Evolutionary conservation across 2,797 vertebrate species (phyloP), one percentile per base, ranked within the genome.

Genomic region (Tauraco hartlaubi): DNA sequence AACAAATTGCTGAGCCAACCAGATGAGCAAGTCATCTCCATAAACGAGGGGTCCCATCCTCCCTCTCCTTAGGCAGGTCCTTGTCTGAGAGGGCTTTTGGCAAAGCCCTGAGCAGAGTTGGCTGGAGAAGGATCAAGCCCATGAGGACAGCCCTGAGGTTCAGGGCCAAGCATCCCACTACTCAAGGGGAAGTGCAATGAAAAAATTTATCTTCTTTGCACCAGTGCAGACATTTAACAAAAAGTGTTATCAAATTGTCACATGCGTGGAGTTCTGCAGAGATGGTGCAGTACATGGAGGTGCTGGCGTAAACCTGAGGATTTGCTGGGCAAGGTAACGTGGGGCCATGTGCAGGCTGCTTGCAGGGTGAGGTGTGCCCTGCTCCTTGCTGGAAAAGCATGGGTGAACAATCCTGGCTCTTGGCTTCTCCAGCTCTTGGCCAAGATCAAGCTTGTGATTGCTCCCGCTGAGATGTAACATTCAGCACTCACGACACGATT

Each of bases 1-100:
- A 96, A 87, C 23, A 83, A 88, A 88, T 69, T 51, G 74, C 85
- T 96, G 95, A 91, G 67, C 69, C 79, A 94, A 86, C 69, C 49
- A 88, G 76, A 81, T 73, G 81, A 94, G 75, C 44, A 62, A 69
- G 48, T 88, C 35, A 73, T 56, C 67, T 92, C 83, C 49, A 51
- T 14, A 37, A 95, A 28, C 0, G 0, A 59, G 41, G 63, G 85
- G 64, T 78, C 91, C 66, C 44, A 59, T 44, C 63, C 51, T 90
- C 79, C 44, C 25, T 82, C 58, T 86, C 43, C 79, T 48, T 62
- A 33, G 55, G 62, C 35, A 84, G 43, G 28, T 76, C 55, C 44
- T 33, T 64, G 11, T 48, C 22, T 43, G 68, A 64, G 54, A 3
- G 41, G 61, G 39, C 23, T 89, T 86, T 51, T 54, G 29, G 48